Evolutionary conservation across 2,888 invertebrate genomes (phyloP), one percentile per base, ranked within the genome.

Genomic region (Phymatocera aterrima): DNA sequence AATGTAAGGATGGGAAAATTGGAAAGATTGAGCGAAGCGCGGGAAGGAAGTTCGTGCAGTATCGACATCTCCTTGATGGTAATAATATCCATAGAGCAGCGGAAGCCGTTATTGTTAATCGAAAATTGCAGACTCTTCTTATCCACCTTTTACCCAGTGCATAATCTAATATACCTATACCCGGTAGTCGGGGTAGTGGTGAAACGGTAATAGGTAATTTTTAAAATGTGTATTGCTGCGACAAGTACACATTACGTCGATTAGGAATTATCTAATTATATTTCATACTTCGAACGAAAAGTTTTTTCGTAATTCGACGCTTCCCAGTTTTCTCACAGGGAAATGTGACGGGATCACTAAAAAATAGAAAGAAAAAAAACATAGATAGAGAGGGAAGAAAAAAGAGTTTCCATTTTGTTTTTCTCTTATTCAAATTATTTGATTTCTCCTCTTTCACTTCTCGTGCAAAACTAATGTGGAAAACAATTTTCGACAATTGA

Each of bases 61-160:
- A 68, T 68, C 68, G 68, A 68, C 68, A 68, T 68, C 68, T 68
- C 18, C 64, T 10, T 18, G 40, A 43, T 68, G 43, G 21, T 40
- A 3, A 18, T n/a, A 31, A 31, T 31, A 61, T n/a, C 51, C 57
- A 15, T n/a, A 12, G 37, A 64, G 37, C 18, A 40, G 37, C 28
- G 61, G 5, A 28, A 1, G 24, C 6, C 34, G 34, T 18, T 21
- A 8, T 64, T 34, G 18, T 64, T 64, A 64, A 64, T 64, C 8
- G 64, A 12, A 3, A 57, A 57, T 64, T 64, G 10, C 37, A 64
- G n/a, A 51, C 51, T 51, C 57, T 37, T 37, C 37, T 37, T 64
- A 64, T 64, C 64, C 37, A 3, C 37, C n/a, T 37, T 34, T 37
- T 37, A 10, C 37, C 1, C 18, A 3, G 10, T 21, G 37, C 37